Base-by-base conservation (phyloP, 2,113 vertebrate species). In the Tyrannus savana region DNA sequence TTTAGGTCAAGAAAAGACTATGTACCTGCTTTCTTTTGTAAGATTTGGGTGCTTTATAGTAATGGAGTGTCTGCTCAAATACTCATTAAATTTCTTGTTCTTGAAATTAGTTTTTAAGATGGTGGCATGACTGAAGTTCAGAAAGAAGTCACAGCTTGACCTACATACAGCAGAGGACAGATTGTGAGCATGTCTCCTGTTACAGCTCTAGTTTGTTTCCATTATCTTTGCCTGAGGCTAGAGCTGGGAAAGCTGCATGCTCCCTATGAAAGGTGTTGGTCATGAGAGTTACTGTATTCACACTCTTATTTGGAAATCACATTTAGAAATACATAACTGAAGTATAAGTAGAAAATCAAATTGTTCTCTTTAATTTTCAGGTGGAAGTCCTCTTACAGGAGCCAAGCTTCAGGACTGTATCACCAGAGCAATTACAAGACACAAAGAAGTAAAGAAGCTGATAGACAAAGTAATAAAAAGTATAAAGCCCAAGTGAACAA, bases 371-470 rank as follows among this genome's bases (percentile, higher is more conserved):
- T 83, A 56, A 74, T 81, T 80, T 95, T 94, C 95, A 99, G 99
- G 99, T 93, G 99, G 99, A 87, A 99, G 98, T 73, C 97, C 98
- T 7, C 96, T 99, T 83, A 98, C 99, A 8, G 98, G 97, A 84
- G 98, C 99, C 97, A 99, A 99, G 95, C 98, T 99, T 95, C 99
- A 99, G 96, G 99, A 99, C 87, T 99, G 99, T 41, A 98, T 99
- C 97, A 98, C 95, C 92, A 98, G 99, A 89, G 98, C 99, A 67
- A 94, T 98, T 42, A 97, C 97, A 37, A 98, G 99, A 86, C 98
- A 99, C 90, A 98, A 98, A 37, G 35, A 37, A 98, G 98, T 99
- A 91, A 98, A 98, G 94, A 98, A 98, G 86, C 97, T 99, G 71
- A 98, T 99, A 44, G 97, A 98, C 88, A 98, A 99, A 98, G 98